Conservation (phyloP, 2,888 invertebrate species). For the Synanthedon formicaeformis region DNA sequence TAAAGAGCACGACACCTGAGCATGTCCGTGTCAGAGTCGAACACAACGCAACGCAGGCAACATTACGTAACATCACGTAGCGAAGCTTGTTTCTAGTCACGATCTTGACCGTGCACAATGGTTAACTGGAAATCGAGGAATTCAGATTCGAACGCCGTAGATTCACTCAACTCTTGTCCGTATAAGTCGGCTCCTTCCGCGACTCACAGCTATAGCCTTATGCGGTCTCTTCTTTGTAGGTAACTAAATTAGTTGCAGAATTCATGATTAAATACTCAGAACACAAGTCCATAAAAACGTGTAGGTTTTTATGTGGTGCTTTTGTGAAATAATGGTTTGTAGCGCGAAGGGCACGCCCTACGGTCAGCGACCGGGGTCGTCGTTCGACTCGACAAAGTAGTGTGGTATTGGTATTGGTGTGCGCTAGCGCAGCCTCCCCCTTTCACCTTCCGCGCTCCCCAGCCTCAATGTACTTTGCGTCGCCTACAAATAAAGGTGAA, state of each 20-base stretch:
- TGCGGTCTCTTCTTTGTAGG: too few relatives aligned
- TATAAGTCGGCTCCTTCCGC: too few relatives aligned
- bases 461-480: not conserved
- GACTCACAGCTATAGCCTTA: too few relatives aligned
- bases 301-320: too few relatives aligned
- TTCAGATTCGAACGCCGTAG: not conserved
- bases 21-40: slow-evolving; percentile 1
- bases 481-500: too few relatives aligned
- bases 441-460: slow-evolving; percentile 1
- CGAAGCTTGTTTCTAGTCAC: slow-evolving; percentile 12
- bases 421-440: slow-evolving; percentile 25
- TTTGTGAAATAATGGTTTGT: slow-evolving; percentile 1
- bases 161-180: too few relatives aligned
- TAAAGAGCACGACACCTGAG: not conserved
- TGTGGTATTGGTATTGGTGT: slow-evolving; percentile 8
- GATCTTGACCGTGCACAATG: slow-evolving; percentile 15
- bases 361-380: slow-evolving; percentile 38
- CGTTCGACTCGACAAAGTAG: slow-evolving; percentile 5
- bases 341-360: slow-evolving; percentile 28
- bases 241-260: too few relatives aligned
- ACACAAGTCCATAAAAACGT: too few relatives aligned
- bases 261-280: too few relatives aligned
- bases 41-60: not conserved
- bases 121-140: not conserved
- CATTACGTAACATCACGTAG: slow-evolving; percentile 3